Evolutionary conservation across 2,888 invertebrate genomes (phyloP), one percentile per base, ranked within the genome.

Genomic region (Drosophila macrothrix): DNA sequence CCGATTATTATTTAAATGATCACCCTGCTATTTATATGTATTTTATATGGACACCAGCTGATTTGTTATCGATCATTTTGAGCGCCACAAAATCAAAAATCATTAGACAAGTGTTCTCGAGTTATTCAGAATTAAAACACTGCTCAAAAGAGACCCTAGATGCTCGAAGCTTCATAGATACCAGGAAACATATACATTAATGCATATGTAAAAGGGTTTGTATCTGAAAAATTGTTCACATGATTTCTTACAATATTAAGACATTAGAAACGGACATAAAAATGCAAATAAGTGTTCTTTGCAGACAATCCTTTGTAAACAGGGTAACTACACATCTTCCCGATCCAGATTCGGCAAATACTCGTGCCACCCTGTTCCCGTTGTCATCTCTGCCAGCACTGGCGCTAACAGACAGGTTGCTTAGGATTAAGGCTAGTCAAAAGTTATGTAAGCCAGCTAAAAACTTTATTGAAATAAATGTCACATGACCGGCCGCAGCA

Each of bases 401-500:
- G 37, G 37, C 25, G 25, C 37, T 55, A 39, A 55, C 55, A 55
- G 37, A 16, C 41, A 22, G 16, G n/a, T 31, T 58, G 58, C 31
- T 28, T 56, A 29, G 56, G 56, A 56, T 56, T 29, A 56, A n/a
- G 56, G 28, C 56, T 58, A 29, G 19, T 55, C 29, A 22, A 41
- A 58, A 58, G 58, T 58, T 58, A 58, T 58, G 58, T 58, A 58
- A 58, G 58, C 39, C 28, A 29, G 58, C 29, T 58, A 41, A 41
- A 58, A 58, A 41, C 29, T 58, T 29, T 41, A 41, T 28, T 41
- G 5, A n/a, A 56, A 41, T n/a, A 29, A 56, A 29, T 29, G 56
- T 56, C 58, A 58, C 41, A 58, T 58, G 58, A 58, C 58, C 58
- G 55, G 37, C 55, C 28, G 37, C 55, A 39, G 37, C 55, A 39